These are phyloP conservation scores for Lithophane socia DNA, from an alignment of 2,888 invertebrate genomes.

Conservation along the genomic window DNA sequence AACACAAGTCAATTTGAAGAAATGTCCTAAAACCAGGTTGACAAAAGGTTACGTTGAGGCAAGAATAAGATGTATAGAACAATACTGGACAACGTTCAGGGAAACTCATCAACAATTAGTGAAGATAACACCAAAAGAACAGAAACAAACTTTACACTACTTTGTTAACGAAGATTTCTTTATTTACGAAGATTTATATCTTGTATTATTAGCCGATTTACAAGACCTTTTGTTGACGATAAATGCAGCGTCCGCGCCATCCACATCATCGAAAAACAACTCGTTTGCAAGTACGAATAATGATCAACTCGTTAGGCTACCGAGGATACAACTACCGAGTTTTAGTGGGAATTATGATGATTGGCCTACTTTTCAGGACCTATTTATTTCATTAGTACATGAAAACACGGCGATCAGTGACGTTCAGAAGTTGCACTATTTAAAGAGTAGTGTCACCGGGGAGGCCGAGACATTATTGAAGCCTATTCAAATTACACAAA, in stretches of 20 bases:
- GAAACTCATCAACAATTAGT: constrained; percentile 21
- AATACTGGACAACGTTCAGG: constrained; percentile 3
- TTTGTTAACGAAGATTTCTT: constrained; percentile 23
- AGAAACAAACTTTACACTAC: not conserved
- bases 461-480: constrained; percentile 18
- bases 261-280: not conserved
- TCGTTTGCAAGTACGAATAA: constrained; percentile 1
- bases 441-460: constrained; percentile 7
- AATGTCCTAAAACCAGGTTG: constrained; percentile 9
- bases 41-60: constrained; percentile 19
- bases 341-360: constrained; percentile 19
- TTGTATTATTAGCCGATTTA: not conserved
- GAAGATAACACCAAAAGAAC: constrained; percentile 16
- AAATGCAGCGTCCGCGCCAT: not conserved
- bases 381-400: too few relatives aligned
- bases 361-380: too few relatives aligned
- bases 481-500: constrained; percentile 2
- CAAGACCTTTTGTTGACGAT: constrained; percentile 15
- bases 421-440: too few relatives aligned
- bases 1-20: not conserved
- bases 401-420: too few relatives aligned
- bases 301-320: constrained; percentile 18
- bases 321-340: constrained; percentile 37
- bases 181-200: not conserved
- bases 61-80: constrained; percentile 7